Percentiles rank a stretch among this genome's conserved stretches.
Evolutionary conservation across 2,797 vertebrate species (phyloP).

Genomic region (Amazona ochrocephala): DNA sequence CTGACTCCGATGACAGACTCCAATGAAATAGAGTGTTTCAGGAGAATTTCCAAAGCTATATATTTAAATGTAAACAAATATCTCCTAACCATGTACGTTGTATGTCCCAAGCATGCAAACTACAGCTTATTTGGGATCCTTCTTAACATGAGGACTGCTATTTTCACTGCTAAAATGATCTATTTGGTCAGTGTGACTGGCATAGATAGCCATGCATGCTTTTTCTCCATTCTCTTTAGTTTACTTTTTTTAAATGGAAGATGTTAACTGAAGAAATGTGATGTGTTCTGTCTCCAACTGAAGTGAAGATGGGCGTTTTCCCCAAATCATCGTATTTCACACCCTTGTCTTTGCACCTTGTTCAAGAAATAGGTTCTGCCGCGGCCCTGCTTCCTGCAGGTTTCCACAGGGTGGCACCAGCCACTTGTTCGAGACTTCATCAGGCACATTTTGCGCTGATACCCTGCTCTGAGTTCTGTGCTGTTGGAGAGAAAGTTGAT

Average conservation of each 20-base stretch:
- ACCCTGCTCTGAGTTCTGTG: rapidly evolving
- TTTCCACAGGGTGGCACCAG: constrained; percentile 59
- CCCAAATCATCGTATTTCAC: background rate
- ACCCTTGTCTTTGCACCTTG: rapidly evolving
- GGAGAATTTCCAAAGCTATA: background rate
- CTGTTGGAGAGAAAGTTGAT: background rate
- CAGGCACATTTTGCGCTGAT: background rate
- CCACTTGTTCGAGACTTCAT: background rate
- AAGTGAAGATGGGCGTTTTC: background rate
- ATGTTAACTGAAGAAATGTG: background rate
- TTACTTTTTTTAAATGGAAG: background rate
- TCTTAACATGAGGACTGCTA: background rate
- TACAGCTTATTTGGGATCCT: background rate
- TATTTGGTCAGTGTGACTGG: background rate
- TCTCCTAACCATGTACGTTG: background rate
- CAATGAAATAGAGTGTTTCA: background rate
- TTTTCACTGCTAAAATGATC: background rate
- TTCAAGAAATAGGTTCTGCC: background rate
- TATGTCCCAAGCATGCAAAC: background rate
- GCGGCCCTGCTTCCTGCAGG: background rate
- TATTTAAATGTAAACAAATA: background rate
- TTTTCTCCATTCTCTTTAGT: background rate
- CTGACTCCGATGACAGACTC: background rate
- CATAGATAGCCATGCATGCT: background rate
- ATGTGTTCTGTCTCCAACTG: rapidly evolving